A percentile compares a stretch with the other conserved stretches of the same genome.
These are phyloP conservation scores for Amphiprion percula DNA, from an alignment of 2,113 vertebrate species.

Conservation along the genomic window DNA sequence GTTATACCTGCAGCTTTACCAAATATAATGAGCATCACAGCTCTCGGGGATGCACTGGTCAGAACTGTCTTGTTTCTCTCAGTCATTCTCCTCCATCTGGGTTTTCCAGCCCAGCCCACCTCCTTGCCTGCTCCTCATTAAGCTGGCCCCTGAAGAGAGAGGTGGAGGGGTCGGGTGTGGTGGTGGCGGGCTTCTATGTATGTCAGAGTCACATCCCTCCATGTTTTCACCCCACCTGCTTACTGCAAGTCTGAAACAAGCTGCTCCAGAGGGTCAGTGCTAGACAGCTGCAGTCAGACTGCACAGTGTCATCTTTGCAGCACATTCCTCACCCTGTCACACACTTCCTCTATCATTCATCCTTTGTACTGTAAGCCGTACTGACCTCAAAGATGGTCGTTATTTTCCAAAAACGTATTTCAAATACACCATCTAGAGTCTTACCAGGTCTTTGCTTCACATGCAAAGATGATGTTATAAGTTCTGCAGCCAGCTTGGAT, in stretches of 20 bases:
- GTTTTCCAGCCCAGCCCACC: conserved; percentile 63
- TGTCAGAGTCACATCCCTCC: conserved; percentile 49
- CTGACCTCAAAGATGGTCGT: conserved; percentile 1
- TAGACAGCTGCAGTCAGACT: conserved; percentile 62
- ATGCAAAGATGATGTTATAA: conserved; percentile 59
- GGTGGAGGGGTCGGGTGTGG: conserved; percentile 10
- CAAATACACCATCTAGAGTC: conserved; percentile 5
- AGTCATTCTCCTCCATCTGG: conserved; percentile 74
- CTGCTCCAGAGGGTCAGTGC: conserved; percentile 24
- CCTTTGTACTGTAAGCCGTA: neutral
- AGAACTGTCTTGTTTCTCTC: conserved; percentile 73
- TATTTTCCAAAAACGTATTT: conserved; percentile 30
- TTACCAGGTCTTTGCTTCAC: conserved; percentile 23
- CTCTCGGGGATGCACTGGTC: conserved; percentile 54
- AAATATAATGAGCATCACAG: conserved; percentile 29
- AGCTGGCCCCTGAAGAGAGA: conserved; percentile 64
- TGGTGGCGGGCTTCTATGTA: conserved; percentile 24
- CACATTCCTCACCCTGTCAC: conserved; percentile 33
- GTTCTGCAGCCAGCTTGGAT: conserved; percentile 36
- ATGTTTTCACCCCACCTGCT: conserved; percentile 75
- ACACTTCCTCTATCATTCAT: conserved; percentile 26
- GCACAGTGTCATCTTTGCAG: conserved; percentile 26
- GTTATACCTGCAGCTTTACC: conserved; percentile 45
- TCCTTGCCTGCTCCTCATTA: conserved; percentile 78
- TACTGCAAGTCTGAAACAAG: conserved; percentile 40